Evolutionary conservation across 2,797 vertebrate species (phyloP).

Genomic region (Chelon auratus): DNA sequence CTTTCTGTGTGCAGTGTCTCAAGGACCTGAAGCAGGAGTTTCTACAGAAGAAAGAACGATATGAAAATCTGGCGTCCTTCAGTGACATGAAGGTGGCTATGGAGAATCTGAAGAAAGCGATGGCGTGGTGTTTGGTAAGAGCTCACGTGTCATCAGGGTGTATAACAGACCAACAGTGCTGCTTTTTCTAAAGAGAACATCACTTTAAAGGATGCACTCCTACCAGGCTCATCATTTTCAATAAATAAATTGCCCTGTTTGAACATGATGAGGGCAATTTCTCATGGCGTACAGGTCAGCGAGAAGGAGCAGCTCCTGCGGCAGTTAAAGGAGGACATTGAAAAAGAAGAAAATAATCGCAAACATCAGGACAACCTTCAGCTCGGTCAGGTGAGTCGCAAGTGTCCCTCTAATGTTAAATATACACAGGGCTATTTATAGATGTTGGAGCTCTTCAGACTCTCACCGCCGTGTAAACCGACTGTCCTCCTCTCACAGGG

Average conservation of each 20-base stretch:
- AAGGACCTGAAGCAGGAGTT: slow-evolving; percentile 70
- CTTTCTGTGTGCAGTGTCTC: slow-evolving; percentile 45
- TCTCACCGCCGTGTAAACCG: neutral
- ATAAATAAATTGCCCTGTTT: neutral
- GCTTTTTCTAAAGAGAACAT: neutral
- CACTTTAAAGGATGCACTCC: too few relatives aligned
- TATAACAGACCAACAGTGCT: neutral
- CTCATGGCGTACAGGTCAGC: slow-evolving; percentile 34
- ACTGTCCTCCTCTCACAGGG: neutral
- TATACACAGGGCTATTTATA: slow-evolving; percentile 24
- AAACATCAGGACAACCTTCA: slow-evolving; percentile 65
- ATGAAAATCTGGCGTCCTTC: slow-evolving; percentile 69
- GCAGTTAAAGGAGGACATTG: slow-evolving; percentile 56
- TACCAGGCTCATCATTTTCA: neutral
- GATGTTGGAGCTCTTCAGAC: slow-evolving; percentile 13
- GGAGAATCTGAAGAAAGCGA: slow-evolving; percentile 74
- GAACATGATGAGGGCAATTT: neutral
- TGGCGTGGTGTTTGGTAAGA: slow-evolving; percentile 69
- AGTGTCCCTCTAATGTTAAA: slow-evolving; percentile 13
- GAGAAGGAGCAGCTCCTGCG: slow-evolving; percentile 57
- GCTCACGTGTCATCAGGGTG: neutral
- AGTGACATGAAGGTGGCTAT: slow-evolving; percentile 67
- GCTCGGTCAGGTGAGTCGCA: slow-evolving; percentile 56
- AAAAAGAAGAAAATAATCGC: slow-evolving; percentile 54
- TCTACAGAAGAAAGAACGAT: slow-evolving; percentile 76